Base-by-base conservation (phyloP, 1,140 invertebrate species). In the Leptinotarsa texana region DNA sequence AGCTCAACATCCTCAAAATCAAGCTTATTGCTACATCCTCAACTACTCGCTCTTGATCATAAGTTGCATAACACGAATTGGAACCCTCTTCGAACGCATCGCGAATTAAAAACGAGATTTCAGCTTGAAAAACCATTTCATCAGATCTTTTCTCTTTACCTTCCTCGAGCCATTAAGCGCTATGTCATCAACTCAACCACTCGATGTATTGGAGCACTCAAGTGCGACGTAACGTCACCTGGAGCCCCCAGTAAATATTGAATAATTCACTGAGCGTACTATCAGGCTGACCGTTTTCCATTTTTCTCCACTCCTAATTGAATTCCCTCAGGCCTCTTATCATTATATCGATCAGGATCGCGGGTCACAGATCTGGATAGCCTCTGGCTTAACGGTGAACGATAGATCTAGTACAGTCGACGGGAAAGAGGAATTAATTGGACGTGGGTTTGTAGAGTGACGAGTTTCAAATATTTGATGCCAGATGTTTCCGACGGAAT, bases 281-380 rank as follows among this genome's bases (percentile, higher is more conserved):
- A 67, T 18, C 22, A 24, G 24, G 65, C 65, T 67, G 22, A 24
- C 65, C 65, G 65, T 17, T 22, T 67, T 67, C 24, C 18, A 67
- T 67, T 67, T 67, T 62, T 67, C 42, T 67, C 65, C 8, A 42
- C 21, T 24, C 65, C 65, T 67, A 67, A 67, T 67, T 67, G 65
- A 67, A 27, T 17, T 42, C 65, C 65, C 42, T 67, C 21, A 42
- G 65, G 65, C 21, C 27, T 42, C 65, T 42, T 18, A 57, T 57
- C 51, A 57, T 57, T 57, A 57, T 17, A 57, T 57, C 51, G 51
- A 57, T 57, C 51, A 57, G n/a, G 51, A 57, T 57, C 51, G 51
- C 13, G 6, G 51, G 51, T 57, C 51, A 18, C 51, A 57, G 51
- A 57, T 57, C 51, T 57, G 51, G 51, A 57, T 57, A 15, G 51